Conservation (phyloP, 2,113 vertebrate genomes). For the Pseudorhombus dupliciocellatus region DNA sequence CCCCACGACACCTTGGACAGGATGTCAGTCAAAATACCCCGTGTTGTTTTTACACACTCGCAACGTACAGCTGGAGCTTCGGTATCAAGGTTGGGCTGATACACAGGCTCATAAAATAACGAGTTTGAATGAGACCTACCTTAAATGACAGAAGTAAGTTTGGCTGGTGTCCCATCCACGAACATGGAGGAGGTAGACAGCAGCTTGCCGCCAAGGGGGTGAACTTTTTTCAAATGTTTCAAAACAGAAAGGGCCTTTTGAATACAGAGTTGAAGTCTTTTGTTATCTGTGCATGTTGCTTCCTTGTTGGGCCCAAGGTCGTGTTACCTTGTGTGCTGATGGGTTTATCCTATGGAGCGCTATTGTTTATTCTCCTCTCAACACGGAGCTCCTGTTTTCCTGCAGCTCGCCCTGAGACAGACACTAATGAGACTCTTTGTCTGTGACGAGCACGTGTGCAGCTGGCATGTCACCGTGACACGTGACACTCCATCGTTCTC, state of each 20-base stretch:
- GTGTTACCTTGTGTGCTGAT: conserved; percentile 8
- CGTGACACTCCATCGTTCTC: conserved; percentile 11
- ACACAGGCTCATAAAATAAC: no score
- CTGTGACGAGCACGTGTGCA: conserved; percentile 24
- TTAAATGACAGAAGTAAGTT: no score
- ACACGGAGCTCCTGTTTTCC: conserved; percentile 56
- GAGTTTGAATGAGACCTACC: no score
- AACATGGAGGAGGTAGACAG: no score
- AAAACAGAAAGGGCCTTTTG: no score
- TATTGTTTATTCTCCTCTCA: conserved; percentile 54
- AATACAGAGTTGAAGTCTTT: no score
- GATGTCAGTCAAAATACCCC: conserved; percentile 31
- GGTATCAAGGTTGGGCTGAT: no score
- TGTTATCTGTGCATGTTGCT: not conserved
- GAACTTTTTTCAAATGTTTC: no score
- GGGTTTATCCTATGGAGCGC: conserved; percentile 23
- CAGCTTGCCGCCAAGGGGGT: no score
- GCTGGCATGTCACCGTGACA: conserved; percentile 15
- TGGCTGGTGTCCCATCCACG: no score
- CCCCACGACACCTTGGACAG: conserved; percentile 30
- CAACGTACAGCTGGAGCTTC: no score
- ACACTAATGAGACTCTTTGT: conserved; percentile 38
- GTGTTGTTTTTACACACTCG: not conserved
- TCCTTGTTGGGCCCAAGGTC: conserved; percentile 14
- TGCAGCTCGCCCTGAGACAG: conserved; percentile 3